Conservation (phyloP, 2,888 invertebrate species). For the Muscina levida region DNA sequence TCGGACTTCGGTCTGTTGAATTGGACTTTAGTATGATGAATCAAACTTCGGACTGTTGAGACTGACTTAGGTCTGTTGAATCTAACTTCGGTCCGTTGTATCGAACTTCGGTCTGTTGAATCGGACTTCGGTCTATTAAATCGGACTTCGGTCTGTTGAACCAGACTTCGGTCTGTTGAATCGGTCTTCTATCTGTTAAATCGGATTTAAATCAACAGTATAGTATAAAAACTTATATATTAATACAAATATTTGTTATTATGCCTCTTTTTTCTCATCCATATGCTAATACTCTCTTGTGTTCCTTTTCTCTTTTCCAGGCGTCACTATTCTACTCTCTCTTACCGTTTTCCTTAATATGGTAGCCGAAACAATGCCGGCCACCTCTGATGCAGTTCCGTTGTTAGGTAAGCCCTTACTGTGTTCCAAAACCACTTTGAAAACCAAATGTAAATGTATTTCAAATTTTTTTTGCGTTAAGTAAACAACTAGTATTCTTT, state of each 20-base stretch:
- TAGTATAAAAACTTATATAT: no score
- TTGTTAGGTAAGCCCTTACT: conserved; percentile 84
- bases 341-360: conserved; percentile 99
- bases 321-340: conserved; percentile 97
- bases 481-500: conserved; percentile 8
- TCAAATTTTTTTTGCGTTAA: conserved; percentile 35
- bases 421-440: conserved; percentile 64
- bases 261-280: not conserved
- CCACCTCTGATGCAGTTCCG: conserved; percentile 96
- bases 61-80: no score
- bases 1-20: no score
- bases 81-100: no score
- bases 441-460: conserved; percentile 11
- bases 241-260: not conserved
- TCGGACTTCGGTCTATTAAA: no score
- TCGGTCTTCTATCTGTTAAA: no score
- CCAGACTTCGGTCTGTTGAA: no score
- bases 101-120: no score
- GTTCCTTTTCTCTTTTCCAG: conserved; percentile 80
- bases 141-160: no score
- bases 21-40: no score
- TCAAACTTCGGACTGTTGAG: no score
- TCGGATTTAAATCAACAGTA: no score
- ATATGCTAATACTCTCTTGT: not conserved
- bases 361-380: conserved; percentile 99